Conservation (phyloP, 1,140 invertebrate genomes). For the Dinoponera quadriceps region DNA sequence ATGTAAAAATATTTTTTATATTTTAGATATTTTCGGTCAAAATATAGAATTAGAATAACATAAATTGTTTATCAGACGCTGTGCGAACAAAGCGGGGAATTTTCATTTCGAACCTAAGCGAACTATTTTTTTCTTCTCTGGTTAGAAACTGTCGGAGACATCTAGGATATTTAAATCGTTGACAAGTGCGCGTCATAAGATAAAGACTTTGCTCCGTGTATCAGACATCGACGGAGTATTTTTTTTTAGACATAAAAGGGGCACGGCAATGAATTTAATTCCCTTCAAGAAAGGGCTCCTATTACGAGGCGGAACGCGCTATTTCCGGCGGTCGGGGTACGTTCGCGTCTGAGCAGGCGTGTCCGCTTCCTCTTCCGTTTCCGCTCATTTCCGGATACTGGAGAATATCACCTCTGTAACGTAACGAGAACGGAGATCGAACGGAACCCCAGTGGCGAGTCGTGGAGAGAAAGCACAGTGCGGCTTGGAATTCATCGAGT, state of each 20-base stretch:
- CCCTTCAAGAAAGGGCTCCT: constrained; percentile 15
- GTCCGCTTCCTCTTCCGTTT: constrained; percentile 79
- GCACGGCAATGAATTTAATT: constrained; percentile 38
- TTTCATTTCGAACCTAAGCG: too few species aligned
- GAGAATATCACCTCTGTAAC: constrained; percentile 29
- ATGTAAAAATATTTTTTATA: too few species aligned
- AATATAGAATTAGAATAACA: too few species aligned
- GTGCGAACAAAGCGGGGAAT: too few species aligned
- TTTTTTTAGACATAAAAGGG: not conserved
- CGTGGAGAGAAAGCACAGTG: not conserved
- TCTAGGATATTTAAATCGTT: too few species aligned
- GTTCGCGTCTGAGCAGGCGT: constrained; percentile 63
- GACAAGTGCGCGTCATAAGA: too few species aligned
- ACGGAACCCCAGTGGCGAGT: not conserved
- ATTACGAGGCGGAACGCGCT: constrained; percentile 27
- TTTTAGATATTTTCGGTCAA: too few species aligned
- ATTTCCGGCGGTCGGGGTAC: constrained; percentile 34
- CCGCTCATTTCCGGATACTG: constrained; percentile 79
- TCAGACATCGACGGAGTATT: not conserved
- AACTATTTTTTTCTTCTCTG: too few species aligned
- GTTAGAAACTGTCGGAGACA: too few species aligned
- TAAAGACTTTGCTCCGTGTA: too few species aligned
- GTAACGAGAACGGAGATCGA: constrained; percentile 38
- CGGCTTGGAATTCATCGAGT: constrained; percentile 26
- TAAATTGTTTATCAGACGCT: too few species aligned